These are phyloP conservation scores for Calcarius ornatus DNA, from an alignment of 2,113 vertebrate species.

Conservation along the genomic window DNA sequence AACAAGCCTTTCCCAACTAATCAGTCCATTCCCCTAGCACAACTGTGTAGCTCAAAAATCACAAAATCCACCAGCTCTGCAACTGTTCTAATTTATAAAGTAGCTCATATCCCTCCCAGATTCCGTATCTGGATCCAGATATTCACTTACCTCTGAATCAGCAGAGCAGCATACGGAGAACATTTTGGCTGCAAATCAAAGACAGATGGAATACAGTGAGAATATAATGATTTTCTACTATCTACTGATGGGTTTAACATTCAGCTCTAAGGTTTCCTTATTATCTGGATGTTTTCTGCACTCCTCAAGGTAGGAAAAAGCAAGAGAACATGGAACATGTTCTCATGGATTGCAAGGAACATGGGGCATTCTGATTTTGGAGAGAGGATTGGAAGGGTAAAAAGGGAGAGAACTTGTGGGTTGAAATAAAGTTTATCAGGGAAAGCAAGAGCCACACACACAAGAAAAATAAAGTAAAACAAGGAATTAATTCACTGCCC, in stretches of 20 bases:
- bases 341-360: background rate
- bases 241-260: background rate
- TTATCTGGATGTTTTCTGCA: background rate
- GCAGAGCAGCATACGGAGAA: background rate
- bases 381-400: background rate
- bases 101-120: background rate
- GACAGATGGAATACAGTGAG: background rate
- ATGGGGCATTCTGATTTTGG: rapidly evolving
- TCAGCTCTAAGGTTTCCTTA: background rate
- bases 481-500: background rate
- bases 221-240: background rate
- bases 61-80: background rate
- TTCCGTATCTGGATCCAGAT: background rate
- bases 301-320: background rate
- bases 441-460: background rate
- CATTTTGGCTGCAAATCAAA: background rate
- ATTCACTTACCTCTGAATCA: background rate
- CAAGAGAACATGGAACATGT: background rate
- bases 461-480: background rate
- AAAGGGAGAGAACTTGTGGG: background rate
- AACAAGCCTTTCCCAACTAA: background rate
- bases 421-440: background rate
- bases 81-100: background rate
- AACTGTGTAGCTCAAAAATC: background rate
- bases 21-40: background rate